Evolutionary conservation across 2,797 vertebrate species (phyloP).

Genomic region (Euphonia xanthogaster): DNA sequence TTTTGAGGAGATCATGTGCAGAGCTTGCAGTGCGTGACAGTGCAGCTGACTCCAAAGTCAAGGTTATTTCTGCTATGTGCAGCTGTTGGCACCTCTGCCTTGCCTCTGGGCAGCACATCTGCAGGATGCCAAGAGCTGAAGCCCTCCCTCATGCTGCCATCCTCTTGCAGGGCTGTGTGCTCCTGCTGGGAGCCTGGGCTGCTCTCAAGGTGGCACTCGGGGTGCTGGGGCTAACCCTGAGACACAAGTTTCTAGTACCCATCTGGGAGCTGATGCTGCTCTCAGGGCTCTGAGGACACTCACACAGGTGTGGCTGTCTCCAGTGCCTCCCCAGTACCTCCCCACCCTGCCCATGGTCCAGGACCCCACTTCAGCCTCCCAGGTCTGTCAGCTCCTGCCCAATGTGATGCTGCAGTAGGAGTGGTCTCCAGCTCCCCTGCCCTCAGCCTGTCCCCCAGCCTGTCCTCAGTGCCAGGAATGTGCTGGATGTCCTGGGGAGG

Average conservation of each 20-base stretch:
- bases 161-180: neutral
- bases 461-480: neutral
- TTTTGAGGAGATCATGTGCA: neutral
- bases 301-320: neutral
- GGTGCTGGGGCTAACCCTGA: neutral
- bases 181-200: neutral
- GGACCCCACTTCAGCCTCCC: neutral
- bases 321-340: neutral
- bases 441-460: neutral
- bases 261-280: neutral
- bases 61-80: neutral
- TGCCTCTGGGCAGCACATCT: neutral
- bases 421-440: neutral
- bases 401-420: neutral
- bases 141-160: neutral
- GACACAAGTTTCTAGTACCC: rapidly evolving
- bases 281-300: neutral
- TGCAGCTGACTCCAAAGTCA: neutral
- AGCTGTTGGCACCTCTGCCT: neutral
- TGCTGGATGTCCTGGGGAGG: neutral
- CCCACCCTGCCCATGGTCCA: rapidly evolving
- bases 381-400: neutral
- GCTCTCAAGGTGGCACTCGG: neutral
- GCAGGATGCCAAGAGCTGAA: neutral
- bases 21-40: neutral